Percentiles rank a stretch among this genome's conserved stretches.
Evolutionary conservation across 1,140 invertebrate species (phyloP).

Genomic region (Potamilus streckersoni): DNA sequence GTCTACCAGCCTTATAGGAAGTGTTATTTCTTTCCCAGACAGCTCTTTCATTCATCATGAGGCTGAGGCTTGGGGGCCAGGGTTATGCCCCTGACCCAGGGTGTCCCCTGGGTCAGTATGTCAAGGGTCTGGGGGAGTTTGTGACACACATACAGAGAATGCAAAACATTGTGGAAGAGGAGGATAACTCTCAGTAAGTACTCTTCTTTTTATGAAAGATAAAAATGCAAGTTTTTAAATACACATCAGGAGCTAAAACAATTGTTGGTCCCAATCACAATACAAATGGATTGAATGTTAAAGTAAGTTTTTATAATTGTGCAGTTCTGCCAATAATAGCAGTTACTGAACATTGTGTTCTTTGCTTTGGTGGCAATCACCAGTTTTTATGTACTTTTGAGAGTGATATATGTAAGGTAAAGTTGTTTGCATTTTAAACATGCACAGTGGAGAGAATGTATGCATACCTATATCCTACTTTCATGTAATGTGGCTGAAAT

Average conservation of each 20-base stretch:
- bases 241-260: conserved; percentile 8
- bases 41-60: conserved; percentile 60
- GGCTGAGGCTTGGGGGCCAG: conserved; percentile 62
- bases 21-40: conserved; percentile 41
- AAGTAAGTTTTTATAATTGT: not conserved
- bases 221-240: conserved; percentile 1
- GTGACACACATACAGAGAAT: conserved; percentile 62
- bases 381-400: no score
- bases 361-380: no score
- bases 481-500: no score
- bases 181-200: conserved; percentile 47
- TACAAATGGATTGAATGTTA: conserved; percentile 1
- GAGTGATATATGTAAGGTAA: no score
- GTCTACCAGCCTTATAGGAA: not conserved
- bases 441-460: no score
- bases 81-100: conserved; percentile 64
- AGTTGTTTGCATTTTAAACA: no score
- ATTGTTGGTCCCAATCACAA: not conserved
- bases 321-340: not conserved
- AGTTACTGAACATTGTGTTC: conserved; percentile 6
- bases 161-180: conserved; percentile 65
- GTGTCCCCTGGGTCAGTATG: conserved; percentile 50
- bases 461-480: no score
- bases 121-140: conserved; percentile 63
- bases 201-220: conserved; percentile 1